These are phyloP conservation scores for Drosophila acutilabella DNA, from an alignment of 2,888 invertebrate species.

Conservation along the genomic window DNA sequence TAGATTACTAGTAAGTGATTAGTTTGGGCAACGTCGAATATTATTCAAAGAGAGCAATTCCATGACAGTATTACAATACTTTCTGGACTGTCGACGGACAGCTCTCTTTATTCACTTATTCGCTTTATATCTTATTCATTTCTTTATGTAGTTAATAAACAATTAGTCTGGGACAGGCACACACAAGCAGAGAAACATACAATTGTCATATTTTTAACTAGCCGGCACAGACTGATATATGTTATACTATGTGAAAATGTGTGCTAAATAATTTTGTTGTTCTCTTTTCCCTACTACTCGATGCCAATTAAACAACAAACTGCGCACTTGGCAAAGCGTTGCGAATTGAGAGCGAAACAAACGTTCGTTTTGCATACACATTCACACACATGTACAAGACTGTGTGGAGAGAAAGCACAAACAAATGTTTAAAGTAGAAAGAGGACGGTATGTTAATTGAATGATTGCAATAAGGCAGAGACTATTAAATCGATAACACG, in stretches of 20 bases:
- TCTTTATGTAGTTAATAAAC: constrained; percentile 34
- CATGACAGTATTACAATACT: constrained; percentile 96
- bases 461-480: constrained; percentile 8
- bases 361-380: constrained; percentile 7
- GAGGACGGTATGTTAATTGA: too few relatives aligned
- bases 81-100: constrained; percentile 99
- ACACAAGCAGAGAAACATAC: constrained; percentile 17
- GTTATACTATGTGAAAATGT: constrained; percentile 4
- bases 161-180: constrained; percentile 21
- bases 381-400: not conserved
- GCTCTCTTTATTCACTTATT: constrained; percentile 96
- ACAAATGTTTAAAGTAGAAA: constrained; percentile 14
- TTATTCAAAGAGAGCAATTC: constrained; percentile 99
- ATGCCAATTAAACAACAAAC: constrained; percentile 58
- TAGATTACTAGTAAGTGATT: constrained; percentile 27
- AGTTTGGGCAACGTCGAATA: constrained; percentile 87
- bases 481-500: constrained; percentile 52
- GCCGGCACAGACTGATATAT: constrained; percentile 24
- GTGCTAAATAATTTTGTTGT: constrained; percentile 32
- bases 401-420: not conserved
- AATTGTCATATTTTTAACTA: constrained; percentile 24
- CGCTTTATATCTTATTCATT: constrained; percentile 59
- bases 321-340: constrained; percentile 78
- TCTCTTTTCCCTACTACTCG: constrained; percentile 32
- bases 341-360: constrained; percentile 52